A percentile compares a stretch with the other conserved stretches of the same genome.
Conservation (phyloP, 1,140 invertebrate species). For the Ganaspis sp. region DNA sequence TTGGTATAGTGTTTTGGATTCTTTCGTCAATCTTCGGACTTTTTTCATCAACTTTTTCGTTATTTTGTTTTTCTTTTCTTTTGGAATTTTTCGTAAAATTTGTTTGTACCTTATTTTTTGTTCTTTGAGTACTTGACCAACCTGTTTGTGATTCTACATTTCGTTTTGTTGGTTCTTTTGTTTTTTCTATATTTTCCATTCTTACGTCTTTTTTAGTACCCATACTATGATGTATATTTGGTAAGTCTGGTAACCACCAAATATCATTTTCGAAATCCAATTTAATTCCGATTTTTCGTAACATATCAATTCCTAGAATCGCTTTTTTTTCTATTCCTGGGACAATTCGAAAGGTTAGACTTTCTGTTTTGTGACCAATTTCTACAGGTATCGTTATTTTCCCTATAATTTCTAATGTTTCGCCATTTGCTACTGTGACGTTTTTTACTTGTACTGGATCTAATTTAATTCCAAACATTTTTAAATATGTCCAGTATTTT, state of each 20-base stretch:
- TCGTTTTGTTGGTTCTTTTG: not conserved
- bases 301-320: not conserved
- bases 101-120: not conserved
- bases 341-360: too few species aligned
- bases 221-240: not conserved
- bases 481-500: constrained; percentile 7
- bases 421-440: too few species aligned
- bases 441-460: too few species aligned
- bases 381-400: too few species aligned
- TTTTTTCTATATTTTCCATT: not conserved
- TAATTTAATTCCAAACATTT: too few species aligned
- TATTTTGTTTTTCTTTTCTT: too few species aligned
- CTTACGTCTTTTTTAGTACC: not conserved
- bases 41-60: not conserved
- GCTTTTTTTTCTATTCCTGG: not conserved
- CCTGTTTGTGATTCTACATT: not conserved
- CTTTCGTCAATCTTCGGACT: not conserved
- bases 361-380: too few species aligned
- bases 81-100: too few species aligned
- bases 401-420: too few species aligned
- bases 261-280: not conserved
- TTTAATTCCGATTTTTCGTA: not conserved
- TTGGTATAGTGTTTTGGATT: too few species aligned
- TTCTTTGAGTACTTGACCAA: not conserved
- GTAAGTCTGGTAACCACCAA: not conserved